phyloP scores from a whole-genome alignment of 2,888 invertebrate species.

The Eristalinus aeneus region DNA sequence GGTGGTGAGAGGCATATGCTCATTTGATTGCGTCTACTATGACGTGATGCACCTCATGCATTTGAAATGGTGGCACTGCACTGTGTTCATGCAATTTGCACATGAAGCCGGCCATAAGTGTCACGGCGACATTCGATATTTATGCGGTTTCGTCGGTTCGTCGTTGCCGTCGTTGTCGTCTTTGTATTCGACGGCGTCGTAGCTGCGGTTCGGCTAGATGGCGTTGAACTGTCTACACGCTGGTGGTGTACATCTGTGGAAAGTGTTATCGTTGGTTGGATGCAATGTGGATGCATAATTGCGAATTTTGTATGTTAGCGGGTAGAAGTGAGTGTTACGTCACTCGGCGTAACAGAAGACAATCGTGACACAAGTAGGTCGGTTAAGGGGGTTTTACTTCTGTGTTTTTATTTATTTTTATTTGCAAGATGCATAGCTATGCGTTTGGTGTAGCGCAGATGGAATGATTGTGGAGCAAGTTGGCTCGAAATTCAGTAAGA shows the following conservation, averaged over 20 bases:
- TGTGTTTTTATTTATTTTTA: slow-evolving; percentile 7
- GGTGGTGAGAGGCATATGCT: not conserved
- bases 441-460: not conserved
- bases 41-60: not conserved
- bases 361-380: slow-evolving; percentile 35
- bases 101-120: slow-evolving; percentile 28
- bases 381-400: slow-evolving; percentile 2
- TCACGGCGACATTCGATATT: slow-evolving; percentile 46
- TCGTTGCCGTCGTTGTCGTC: not conserved
- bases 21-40: slow-evolving; percentile 22
- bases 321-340: slow-evolving; percentile 34
- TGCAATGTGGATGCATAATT: slow-evolving; percentile 30
- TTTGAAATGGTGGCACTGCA: not conserved
- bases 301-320: slow-evolving; percentile 33
- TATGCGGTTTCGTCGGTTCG: slow-evolving; percentile 25
- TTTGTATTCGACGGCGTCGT: too few species aligned
- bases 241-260: slow-evolving; percentile 16
- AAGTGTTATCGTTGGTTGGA: not conserved
- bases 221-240: slow-evolving; percentile 4
- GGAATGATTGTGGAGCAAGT: not conserved
- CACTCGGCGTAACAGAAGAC: slow-evolving; percentile 37
- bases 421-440: not conserved
- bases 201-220: not conserved
- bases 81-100: slow-evolving; percentile 9
- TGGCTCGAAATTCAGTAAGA: not conserved